These are phyloP conservation scores for Dendrophyllia cribrosa DNA, from an alignment of 64 coral and sea anemone species.

Conservation along the genomic window DNA sequence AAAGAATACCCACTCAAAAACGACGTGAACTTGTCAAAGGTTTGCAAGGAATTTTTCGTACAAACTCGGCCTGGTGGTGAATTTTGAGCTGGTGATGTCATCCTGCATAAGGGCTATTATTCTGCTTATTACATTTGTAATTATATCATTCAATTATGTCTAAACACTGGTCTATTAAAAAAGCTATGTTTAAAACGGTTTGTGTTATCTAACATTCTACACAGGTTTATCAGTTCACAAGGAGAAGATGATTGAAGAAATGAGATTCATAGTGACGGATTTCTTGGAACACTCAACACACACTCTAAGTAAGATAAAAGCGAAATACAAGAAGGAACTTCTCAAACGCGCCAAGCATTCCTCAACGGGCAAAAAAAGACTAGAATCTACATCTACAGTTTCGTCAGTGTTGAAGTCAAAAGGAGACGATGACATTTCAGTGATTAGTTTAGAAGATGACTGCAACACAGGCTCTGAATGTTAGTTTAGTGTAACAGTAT, in stretches of 20 bases:
- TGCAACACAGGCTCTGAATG: neutral
- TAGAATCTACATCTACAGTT: neutral
- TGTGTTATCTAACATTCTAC: neutral
- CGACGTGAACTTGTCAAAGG: too few species aligned
- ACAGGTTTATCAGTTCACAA: conserved; percentile 8
- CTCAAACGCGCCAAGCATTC: neutral
- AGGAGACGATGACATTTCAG: neutral
- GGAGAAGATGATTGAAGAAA: conserved; percentile 25
- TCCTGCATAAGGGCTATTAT: too few species aligned
- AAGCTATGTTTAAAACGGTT: too few species aligned
- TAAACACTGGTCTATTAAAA: too few species aligned
- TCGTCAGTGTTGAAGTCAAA: neutral
- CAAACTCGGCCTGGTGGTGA: too few species aligned
- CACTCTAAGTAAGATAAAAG: neutral
- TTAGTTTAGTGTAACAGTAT: neutral
- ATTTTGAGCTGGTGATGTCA: too few species aligned
- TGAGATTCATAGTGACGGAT: conserved; percentile 7
- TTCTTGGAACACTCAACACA: neutral
- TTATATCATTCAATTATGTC: too few species aligned
- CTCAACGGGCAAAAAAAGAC: neutral
- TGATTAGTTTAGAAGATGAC: neutral
- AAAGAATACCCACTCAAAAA: too few species aligned
- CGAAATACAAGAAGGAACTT: neutral
- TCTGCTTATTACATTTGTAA: too few species aligned
- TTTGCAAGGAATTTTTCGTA: too few species aligned